A percentile compares a stretch with the other conserved stretches of the same genome.
Conservation (phyloP, 2,888 invertebrate species). For the Philopedon plagiatum region DNA sequence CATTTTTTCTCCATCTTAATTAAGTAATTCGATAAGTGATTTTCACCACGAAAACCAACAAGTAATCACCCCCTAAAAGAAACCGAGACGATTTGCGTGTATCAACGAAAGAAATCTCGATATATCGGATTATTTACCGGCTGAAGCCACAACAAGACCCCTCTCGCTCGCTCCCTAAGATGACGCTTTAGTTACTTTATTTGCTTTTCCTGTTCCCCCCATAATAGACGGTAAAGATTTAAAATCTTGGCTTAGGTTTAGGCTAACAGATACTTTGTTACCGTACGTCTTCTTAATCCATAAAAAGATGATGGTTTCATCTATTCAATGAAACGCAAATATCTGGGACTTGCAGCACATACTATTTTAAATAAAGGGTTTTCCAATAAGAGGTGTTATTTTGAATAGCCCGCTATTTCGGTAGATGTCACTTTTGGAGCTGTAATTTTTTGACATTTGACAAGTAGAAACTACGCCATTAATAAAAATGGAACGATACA, state of each 20-base stretch:
- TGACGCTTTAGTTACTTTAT: slow-evolving; percentile 27
- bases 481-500: too few species aligned
- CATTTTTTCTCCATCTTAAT: slow-evolving; percentile 5
- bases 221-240: slow-evolving; percentile 12
- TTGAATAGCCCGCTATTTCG: too few species aligned
- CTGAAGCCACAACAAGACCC: slow-evolving; percentile 58
- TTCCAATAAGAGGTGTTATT: too few species aligned
- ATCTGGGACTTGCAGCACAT: too few species aligned
- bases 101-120: slow-evolving; percentile 58
- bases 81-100: slow-evolving; percentile 55
- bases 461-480: too few species aligned
- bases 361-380: too few species aligned
- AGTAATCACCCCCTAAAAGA: slow-evolving; percentile 33
- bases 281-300: not conserved
- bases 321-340: too few species aligned
- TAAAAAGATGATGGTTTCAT: too few species aligned
- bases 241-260: slow-evolving; percentile 9
- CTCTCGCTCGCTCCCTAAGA: slow-evolving; percentile 24
- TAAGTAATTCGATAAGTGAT: slow-evolving; percentile 37
- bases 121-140: slow-evolving; percentile 58
- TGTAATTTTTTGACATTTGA: too few species aligned
- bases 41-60: slow-evolving; percentile 21
- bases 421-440: too few species aligned
- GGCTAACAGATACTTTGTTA: not conserved
- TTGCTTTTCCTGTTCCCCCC: slow-evolving; percentile 7